Conservation (phyloP, 2,797 vertebrate species). For the Sebastes trivittatus region DNA sequence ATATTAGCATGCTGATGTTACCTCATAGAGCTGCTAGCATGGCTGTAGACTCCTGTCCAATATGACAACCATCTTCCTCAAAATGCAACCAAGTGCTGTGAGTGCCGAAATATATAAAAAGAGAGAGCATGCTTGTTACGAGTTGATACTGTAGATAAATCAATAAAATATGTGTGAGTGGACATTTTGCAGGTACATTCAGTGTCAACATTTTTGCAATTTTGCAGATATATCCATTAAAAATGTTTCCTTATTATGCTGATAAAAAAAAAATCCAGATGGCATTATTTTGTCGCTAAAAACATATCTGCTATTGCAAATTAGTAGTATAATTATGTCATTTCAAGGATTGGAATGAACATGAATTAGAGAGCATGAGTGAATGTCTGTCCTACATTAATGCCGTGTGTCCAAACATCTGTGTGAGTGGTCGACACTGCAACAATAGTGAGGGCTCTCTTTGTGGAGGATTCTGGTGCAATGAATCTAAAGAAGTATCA, state of each 20-base stretch:
- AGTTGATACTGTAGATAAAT: neutral
- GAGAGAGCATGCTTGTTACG: neutral
- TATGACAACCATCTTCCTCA: neutral
- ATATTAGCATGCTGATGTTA: neutral
- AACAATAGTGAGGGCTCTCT: neutral
- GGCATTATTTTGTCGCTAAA: neutral
- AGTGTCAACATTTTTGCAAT: neutral
- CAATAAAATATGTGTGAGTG: neutral
- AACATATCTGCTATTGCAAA: neutral
- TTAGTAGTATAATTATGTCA: neutral
- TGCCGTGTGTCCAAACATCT: neutral
- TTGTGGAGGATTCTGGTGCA: slow-evolving; percentile 29
- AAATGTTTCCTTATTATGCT: neutral
- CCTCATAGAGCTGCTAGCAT: neutral
- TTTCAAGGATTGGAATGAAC: neutral
- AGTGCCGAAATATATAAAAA: neutral
- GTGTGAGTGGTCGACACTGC: neutral
- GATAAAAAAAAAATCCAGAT: neutral
- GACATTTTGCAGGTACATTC: neutral
- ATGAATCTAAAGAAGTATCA: slow-evolving; percentile 57
- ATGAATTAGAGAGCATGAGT: neutral
- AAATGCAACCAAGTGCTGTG: neutral
- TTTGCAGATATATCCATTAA: neutral
- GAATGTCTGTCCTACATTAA: slow-evolving; percentile 6
- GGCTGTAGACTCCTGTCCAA: neutral